Base-by-base conservation (phyloP, 2,888 invertebrate species). In the Agonum fuliginosum region DNA sequence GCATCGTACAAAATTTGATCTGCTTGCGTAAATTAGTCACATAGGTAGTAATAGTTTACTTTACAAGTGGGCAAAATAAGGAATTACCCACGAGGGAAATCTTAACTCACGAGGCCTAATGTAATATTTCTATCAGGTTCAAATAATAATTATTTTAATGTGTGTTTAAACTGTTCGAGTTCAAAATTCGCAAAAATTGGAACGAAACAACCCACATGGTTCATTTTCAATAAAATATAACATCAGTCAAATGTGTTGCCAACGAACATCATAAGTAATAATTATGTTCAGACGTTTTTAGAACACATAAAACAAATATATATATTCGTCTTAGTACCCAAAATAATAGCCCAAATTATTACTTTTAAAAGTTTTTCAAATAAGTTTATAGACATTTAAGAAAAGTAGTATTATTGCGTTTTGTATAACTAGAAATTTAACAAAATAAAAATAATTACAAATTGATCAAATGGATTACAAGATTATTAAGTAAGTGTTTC, bases 291-390 rank as follows among this genome's bases (percentile, higher is more conserved):
- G 20, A 48, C 19, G 10, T 19, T 19, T 48, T 48, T 48, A 48
- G 48, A 48, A 48, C 48, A 48, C 48, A 48, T 17, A 19, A 48
- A 48, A 48, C 19, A 48, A 48, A 48, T 48, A 48, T 48, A 48
- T 46, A 48, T 48, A 19, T 17, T 19, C 48, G n/a, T 37, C 37
- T n/a, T 37, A 37, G n/a, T 37, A 37, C 0, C 1, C n/a, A 37
- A n/a, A 37, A 37, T 37, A 37, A 37, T 37, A 37, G n/a, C 2
- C 3, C 0, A 3, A 37, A 12, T 37, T 37, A 37, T 37, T 37
- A 12, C 37, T 37, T 12, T 3, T 37, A n/a, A n/a, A n/a, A n/a
- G n/a, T n/a, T 34, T 34, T 34, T n/a, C 2, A 4, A 37, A 37
- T 3, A 37, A 37, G 1, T 37, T 37, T 12, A 34, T 34, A 37